Conservation (phyloP, 2,888 invertebrate genomes). For the Andrena praecox region DNA sequence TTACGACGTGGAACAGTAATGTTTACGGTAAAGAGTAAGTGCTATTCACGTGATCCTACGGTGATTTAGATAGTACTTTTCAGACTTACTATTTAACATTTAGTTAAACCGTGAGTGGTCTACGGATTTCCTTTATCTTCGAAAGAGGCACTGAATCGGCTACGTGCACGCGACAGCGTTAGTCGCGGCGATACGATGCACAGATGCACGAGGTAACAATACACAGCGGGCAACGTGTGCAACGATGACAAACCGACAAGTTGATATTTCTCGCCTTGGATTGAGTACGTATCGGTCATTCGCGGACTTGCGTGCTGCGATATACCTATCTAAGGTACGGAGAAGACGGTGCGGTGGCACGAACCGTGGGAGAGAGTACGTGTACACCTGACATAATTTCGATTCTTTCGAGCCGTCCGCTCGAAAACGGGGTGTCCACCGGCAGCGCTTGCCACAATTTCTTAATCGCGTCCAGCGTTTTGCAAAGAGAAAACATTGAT, state of each 20-base stretch:
- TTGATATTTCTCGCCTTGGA: constrained; percentile 53
- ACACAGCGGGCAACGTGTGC: constrained; percentile 38
- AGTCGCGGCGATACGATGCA: constrained; percentile 28
- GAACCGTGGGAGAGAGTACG: not conserved
- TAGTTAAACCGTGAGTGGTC: constrained; percentile 27
- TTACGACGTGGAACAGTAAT: constrained; percentile 7
- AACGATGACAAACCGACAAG: constrained; percentile 47
- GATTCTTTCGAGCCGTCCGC: constrained; percentile 10
- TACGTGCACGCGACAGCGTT: constrained; percentile 16
- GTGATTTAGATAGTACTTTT: constrained; percentile 9
- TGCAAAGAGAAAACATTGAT: not conserved
- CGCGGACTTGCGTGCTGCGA: constrained; percentile 59
- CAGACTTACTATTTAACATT: constrained; percentile 49
- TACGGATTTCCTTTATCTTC: constrained; percentile 41
- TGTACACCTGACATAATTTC: constrained; percentile 2
- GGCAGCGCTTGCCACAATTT: not conserved
- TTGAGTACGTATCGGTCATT: constrained; percentile 37
- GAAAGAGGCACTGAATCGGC: constrained; percentile 28
- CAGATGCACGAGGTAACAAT: constrained; percentile 30
- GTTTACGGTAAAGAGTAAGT: constrained; percentile 6
- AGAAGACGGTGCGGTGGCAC: constrained; percentile 13
- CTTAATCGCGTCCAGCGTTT: not conserved
- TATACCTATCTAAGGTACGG: constrained; percentile 24
- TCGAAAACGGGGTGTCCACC: not conserved
- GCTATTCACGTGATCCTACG: constrained; percentile 15